Percentiles rank a stretch among this genome's conserved stretches.
phyloP scores from a whole-genome alignment of 2,797 vertebrate species.

The Myotis findleyi region DNA sequence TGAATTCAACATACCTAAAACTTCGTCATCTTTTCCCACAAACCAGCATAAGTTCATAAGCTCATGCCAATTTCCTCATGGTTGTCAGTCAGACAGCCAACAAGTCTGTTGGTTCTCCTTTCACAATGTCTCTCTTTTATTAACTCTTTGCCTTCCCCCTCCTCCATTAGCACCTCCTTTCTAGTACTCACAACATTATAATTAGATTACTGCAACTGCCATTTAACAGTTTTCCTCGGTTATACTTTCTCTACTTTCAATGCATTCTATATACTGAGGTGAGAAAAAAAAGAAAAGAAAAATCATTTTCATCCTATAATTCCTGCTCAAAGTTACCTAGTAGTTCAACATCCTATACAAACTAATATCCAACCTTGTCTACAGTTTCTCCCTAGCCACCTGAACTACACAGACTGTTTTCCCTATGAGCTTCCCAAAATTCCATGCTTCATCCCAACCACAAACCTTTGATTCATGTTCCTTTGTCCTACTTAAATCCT shows the following conservation, averaged over 20 bases:
- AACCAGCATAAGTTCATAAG: background rate
- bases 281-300: background rate
- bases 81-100: background rate
- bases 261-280: background rate
- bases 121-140: background rate
- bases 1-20: constrained; percentile 31
- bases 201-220: background rate
- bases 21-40: constrained; percentile 20
- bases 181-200: background rate
- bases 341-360: background rate
- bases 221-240: background rate
- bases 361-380: background rate
- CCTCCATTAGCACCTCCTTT: background rate
- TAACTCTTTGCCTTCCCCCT: background rate
- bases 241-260: background rate
- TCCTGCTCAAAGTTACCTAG: constrained; percentile 18
- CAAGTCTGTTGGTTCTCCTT: background rate
- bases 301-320: background rate
- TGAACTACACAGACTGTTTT: background rate
- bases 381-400: background rate
- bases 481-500: constrained; percentile 12
- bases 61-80: constrained; percentile 9
- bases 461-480: constrained; percentile 26
- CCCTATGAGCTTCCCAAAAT: constrained; percentile 17
- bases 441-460: background rate